Evolutionary conservation across 2,113 vertebrate species (phyloP), one percentile per base, ranked within the genome.

Genomic region (Diadophis punctatus): DNA sequence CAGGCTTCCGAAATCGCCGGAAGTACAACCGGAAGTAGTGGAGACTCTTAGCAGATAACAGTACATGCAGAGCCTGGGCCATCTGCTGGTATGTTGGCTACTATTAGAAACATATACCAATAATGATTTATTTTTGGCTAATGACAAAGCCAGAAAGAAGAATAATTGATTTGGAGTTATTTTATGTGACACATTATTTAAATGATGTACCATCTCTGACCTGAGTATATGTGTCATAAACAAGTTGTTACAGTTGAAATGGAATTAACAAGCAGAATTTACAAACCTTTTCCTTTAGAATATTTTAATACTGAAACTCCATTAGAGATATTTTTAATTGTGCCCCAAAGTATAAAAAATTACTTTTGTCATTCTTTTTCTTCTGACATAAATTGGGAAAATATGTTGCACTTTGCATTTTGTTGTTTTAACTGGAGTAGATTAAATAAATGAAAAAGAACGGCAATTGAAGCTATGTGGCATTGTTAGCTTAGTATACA

Each of bases 381-480:
- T 30, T 34, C 2, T 12, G 27, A n/a, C 20, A 74, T 52, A 22
- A 34, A 34, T 88, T 93, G 30, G 30, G 74, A 95, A 92, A 91
- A 93, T 95, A 14, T 93, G 93, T 80, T 8, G 16, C 34, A 80
- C 92, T 94, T 52, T 7, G 87, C 60, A 5, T 92, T 94, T 96
- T 23, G 51, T 88, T 95, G 74, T 90, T 89, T 90, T 96, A 94
- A 95, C 30, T 49, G 30, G 93, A 89, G 94, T 93, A 94, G 93
- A 93, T n/a, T 86, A 92, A 92, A 48, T 91, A 39, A 85, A 87
- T 92, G 51, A 90, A 55, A 30, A 91, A 93, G 88, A 88, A 91
- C 51, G 39, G n/a, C 91, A 53, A 30, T 0, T 88, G 39, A 86
- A 48, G 87, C 46, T 49, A 92, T 56, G 8, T 3, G 86, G 27